These are phyloP conservation scores for Diplodus sargus DNA, from an alignment of 2,797 vertebrate genomes.

Conservation along the genomic window DNA sequence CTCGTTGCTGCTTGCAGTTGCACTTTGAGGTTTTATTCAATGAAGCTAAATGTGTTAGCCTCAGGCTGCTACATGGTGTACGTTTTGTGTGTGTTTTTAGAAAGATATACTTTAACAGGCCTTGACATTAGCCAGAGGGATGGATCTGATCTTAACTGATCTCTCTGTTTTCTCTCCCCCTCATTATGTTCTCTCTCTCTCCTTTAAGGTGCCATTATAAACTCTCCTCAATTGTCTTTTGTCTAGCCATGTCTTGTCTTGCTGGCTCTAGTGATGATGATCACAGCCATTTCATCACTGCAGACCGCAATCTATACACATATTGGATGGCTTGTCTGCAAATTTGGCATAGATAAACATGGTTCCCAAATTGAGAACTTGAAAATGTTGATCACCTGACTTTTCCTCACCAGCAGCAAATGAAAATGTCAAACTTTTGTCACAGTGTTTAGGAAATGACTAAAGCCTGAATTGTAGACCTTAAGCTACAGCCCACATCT, in stretches of 20 bases:
- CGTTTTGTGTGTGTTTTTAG: slow-evolving; percentile 19
- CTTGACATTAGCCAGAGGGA: slow-evolving; percentile 59
- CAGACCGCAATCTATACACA: not conserved
- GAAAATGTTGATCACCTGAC: not conserved
- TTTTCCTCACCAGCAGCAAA: not conserved
- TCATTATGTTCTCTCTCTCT: slow-evolving; percentile 15
- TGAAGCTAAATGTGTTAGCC: slow-evolving; percentile 51
- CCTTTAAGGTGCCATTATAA: not conserved
- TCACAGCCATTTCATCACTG: not conserved
- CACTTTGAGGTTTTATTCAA: slow-evolving; percentile 56
- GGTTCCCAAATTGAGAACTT: not conserved
- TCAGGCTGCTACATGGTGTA: slow-evolving; percentile 23
- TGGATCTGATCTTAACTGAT: slow-evolving; percentile 40
- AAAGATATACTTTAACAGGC: slow-evolving; percentile 37
- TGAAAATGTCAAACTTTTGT: not conserved
- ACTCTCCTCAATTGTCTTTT: not conserved
- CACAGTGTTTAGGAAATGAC: not conserved
- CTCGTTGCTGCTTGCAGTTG: slow-evolving; percentile 12
- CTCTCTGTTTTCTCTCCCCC: slow-evolving; percentile 26
- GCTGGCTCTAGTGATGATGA: not conserved
- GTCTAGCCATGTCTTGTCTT: not conserved
- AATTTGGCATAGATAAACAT: not conserved
- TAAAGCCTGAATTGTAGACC: not conserved
- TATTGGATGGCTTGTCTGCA: not conserved
- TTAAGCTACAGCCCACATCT: not conserved